These are phyloP conservation scores for Entomobrya multifasciata DNA, from an alignment of 2,888 invertebrate species.

Conservation along the genomic window DNA sequence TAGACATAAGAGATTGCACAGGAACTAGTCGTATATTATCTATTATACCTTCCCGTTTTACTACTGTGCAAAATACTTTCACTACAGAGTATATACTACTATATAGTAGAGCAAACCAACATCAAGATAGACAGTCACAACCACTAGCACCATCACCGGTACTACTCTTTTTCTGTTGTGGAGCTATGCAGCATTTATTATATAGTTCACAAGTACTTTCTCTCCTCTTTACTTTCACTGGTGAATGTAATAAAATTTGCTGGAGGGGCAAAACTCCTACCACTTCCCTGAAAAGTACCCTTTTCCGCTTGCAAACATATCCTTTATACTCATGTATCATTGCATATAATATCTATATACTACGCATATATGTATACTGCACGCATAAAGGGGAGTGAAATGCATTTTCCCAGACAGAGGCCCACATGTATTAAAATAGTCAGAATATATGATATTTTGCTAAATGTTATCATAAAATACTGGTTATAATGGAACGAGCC, in stretches of 20 bases:
- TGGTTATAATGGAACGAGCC: slow-evolving; percentile 45
- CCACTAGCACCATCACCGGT: slow-evolving; percentile 12
- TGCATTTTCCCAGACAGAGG: slow-evolving; percentile 43
- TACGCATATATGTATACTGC: too few relatives aligned
- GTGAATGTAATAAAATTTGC: slow-evolving; percentile 67
- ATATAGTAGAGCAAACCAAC: too few relatives aligned
- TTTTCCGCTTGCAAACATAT: slow-evolving; percentile 54
- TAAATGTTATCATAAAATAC: slow-evolving; percentile 65
- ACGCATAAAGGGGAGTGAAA: background rate
- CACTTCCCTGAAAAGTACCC: slow-evolving; percentile 63
- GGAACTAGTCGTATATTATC: slow-evolving; percentile 35
- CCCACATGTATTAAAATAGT: slow-evolving; percentile 54
- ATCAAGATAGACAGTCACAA: slow-evolving; percentile 47
- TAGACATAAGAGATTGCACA: background rate
- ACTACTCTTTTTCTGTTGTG: background rate
- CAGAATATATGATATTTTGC: slow-evolving; percentile 47
- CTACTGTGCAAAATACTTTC: background rate
- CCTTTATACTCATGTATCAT: slow-evolving; percentile 6
- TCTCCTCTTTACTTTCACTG: slow-evolving; percentile 57
- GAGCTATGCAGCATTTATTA: slow-evolving; percentile 48
- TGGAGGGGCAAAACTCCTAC: slow-evolving; percentile 65
- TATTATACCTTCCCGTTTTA: slow-evolving; percentile 32
- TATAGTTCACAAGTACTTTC: slow-evolving; percentile 53
- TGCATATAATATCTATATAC: background rate
- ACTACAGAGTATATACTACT: too few relatives aligned